Base-by-base conservation (phyloP, 1,140 invertebrate species). In the Olivierus martensii region DNA sequence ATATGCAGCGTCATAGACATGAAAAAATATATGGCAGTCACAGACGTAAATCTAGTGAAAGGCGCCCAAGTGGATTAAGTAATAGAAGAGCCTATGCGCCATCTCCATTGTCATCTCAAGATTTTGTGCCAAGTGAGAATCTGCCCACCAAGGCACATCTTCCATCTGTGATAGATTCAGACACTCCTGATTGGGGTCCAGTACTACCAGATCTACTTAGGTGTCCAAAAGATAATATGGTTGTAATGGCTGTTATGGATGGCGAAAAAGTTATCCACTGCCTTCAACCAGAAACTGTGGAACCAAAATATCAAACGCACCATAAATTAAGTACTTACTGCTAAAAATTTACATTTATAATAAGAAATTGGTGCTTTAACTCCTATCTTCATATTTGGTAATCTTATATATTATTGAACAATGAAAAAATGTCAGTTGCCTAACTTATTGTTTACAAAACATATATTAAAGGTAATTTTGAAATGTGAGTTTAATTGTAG, bases 241-340 rank as follows among this genome's bases (percentile, higher is more conserved):
- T 75, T 71, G 74, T 82, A 63, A 81, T 84, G 5, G 83, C 84
- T 1, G 83, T 87, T 1, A 69, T 87, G 11, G 82, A 85, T 64
- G 83, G 83, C 2, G 82, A 86, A 60, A 85, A 83, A 53, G 84
- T 87, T 35, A 82, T 86, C 11, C 84, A 83, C 64, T 81, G 85
- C 61, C 68, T 87, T 43, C 82, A 84, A 65, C 82, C 82, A 69
- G 47, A 28, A 28, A 28, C 28, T 28, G 28, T 28, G 28, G 28
- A 28, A 28, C 28, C 28, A 28, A 28, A 56, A 45, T 34, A 43
- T 21, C 56, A 48, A 17, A 49, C 57, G 5, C 47, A 49, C 18
- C 56, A 59, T 19, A 59, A 59, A 46, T 54, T 59, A 36, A 59
- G 57, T 56, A 59, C 57, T 52, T 59, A 59, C 35, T 59, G 57